These are phyloP conservation scores for Tragelaphus imberbis DNA, from an alignment of 2,113 vertebrate genomes.

Conservation along the genomic window DNA sequence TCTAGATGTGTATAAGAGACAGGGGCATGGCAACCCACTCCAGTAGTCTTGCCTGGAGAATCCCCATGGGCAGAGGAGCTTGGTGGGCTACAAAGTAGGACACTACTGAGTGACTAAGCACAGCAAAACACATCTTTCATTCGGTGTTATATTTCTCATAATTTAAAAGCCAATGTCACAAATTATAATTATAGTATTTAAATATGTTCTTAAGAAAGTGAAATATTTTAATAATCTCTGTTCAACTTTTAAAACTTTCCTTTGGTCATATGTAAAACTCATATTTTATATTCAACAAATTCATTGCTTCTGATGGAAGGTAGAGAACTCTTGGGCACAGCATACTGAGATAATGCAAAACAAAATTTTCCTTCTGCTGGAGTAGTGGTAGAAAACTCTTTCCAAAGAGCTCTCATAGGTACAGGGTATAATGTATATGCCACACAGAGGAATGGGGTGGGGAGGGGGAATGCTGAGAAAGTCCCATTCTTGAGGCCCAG, in stretches of 20 bases:
- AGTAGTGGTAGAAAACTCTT: neutral
- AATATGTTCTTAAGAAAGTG: neutral
- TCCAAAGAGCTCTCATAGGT: neutral
- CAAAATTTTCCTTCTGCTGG: neutral
- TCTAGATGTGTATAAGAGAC: no score
- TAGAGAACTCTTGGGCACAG: neutral
- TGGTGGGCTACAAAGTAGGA: neutral
- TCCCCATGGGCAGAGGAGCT: neutral
- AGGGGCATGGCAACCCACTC: no score
- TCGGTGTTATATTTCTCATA: neutral
- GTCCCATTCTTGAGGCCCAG: neutral
- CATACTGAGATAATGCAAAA: neutral
- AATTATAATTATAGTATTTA: neutral
- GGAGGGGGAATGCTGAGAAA: neutral
- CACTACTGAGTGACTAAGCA: neutral
- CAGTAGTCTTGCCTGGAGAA: neutral
- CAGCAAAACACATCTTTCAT: neutral
- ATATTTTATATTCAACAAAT: neutral
- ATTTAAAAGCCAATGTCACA: neutral
- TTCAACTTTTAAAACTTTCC: neutral
- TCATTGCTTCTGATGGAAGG: neutral
- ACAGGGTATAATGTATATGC: neutral
- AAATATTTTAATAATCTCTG: neutral
- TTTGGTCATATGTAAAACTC: neutral
- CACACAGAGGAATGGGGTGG: accelerated